Conservation (phyloP, 1,140 invertebrate species). For the Asobara japonica region DNA sequence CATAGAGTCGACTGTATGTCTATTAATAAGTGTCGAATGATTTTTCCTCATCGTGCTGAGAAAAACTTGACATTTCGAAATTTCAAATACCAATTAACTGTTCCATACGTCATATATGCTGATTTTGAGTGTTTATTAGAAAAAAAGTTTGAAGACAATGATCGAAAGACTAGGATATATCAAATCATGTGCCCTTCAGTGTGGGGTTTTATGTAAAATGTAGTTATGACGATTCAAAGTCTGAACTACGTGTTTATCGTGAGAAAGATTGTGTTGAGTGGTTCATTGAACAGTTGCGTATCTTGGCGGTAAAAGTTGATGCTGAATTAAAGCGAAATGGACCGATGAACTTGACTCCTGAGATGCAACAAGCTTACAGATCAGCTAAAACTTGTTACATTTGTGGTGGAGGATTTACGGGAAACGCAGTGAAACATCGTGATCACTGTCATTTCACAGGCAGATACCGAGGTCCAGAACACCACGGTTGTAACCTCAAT, state of each 20-base stretch:
- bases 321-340: background rate
- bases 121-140: background rate
- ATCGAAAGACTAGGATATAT: slow-evolving; percentile 20
- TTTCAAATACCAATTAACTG: background rate
- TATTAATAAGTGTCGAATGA: background rate
- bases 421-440: background rate
- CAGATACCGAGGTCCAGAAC: slow-evolving; percentile 49
- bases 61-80: background rate
- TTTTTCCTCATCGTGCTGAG: background rate
- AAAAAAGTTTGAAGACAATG: background rate
- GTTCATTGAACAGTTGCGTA: slow-evolving; percentile 42
- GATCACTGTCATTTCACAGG: slow-evolving; percentile 45
- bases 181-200: slow-evolving; percentile 50
- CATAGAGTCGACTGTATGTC: background rate
- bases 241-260: slow-evolving; percentile 17
- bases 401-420: slow-evolving; percentile 39
- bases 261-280: slow-evolving; percentile 38
- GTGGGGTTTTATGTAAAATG: slow-evolving; percentile 55
- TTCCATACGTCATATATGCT: no score
- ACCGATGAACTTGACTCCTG: background rate
- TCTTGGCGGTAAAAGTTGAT: slow-evolving; percentile 37
- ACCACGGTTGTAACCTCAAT: slow-evolving; percentile 55
- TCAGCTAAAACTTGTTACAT: slow-evolving; percentile 45
- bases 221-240: slow-evolving; percentile 7
- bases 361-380: background rate